Evolutionary conservation across 1,140 invertebrate genomes (phyloP).

Genomic region (Arion vulgaris): DNA sequence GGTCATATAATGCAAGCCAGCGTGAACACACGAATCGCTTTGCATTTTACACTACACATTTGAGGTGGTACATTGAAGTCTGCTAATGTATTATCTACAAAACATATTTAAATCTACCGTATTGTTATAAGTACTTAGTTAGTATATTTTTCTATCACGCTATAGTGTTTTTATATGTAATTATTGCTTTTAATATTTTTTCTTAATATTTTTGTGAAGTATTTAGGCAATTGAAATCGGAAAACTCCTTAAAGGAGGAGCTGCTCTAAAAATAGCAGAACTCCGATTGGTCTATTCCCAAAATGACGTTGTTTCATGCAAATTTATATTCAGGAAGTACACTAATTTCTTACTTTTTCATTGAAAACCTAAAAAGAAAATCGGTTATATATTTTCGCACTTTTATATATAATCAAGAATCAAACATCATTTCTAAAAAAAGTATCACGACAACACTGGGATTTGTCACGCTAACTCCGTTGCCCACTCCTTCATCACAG

Average conservation of each 20-base stretch:
- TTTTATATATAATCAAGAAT: no score
- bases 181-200: no score
- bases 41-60: conserved; percentile 6
- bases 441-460: no score
- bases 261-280: conserved; percentile 15
- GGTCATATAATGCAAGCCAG: conserved; percentile 39
- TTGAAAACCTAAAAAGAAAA: not conserved
- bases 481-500: no score
- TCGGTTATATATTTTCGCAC: no score
- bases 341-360: not conserved
- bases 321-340: conserved; percentile 5
- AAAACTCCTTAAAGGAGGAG: conserved; percentile 17
- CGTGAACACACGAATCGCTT: conserved; percentile 28
- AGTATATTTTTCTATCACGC: not conserved
- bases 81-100: not conserved
- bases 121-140: not conserved
- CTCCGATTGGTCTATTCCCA: not conserved
- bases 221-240: conserved; percentile 16
- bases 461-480: no score
- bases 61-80: not conserved
- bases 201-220: conserved; percentile 14
- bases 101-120: not conserved
- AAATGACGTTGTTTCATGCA: conserved; percentile 15
- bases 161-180: conserved; percentile 7
- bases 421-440: no score